Evolutionary conservation across 2,888 invertebrate species (phyloP), one percentile per base, ranked within the genome.

Genomic region (Leuctra nigra): DNA sequence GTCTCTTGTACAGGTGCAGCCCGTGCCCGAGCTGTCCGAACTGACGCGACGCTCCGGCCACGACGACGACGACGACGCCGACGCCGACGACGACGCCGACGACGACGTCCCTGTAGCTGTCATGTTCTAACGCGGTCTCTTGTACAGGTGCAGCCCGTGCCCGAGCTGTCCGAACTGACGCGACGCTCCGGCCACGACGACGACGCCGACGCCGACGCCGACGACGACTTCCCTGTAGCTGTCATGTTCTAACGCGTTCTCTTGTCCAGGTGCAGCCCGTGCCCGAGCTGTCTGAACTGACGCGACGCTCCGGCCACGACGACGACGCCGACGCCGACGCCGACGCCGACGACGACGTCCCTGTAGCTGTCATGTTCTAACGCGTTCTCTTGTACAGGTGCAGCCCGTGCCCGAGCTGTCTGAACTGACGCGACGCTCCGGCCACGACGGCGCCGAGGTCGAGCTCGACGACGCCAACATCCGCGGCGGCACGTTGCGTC

Each of bases 191-290:
- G 78, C 46, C 79, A 81, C 64, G 87, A 87, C 66, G 83, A 83
- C 36, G 84, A 85, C 63, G 79, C 82, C 38, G 79, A 80, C 65
- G n/a, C n/a, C n/a, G n/a, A n/a, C n/a, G n/a, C n/a, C n/a, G n/a
- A n/a, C n/a, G n/a, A n/a, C n/a, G n/a, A n/a, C n/a, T n/a, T n/a
- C n/a, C n/a, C n/a, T n/a, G n/a, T n/a, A n/a, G n/a, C n/a, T n/a
- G n/a, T n/a, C n/a, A n/a, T n/a, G n/a, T n/a, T n/a, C n/a, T n/a
- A n/a, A n/a, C n/a, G n/a, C n/a, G n/a, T n/a, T n/a, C n/a, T n/a
- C n/a, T n/a, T n/a, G n/a, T n/a, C n/a, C 72, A 91, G 91, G 95
- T 96, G 61, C 94, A 95, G 74, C 92, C 94, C 39, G 91, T 95
- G 62, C 88, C 92, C 0, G 95, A 96, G 73, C 75, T 96, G 65